phyloP scores from a whole-genome alignment of 64 coral and sea anemone species.

The Acropora tenuis region DNA sequence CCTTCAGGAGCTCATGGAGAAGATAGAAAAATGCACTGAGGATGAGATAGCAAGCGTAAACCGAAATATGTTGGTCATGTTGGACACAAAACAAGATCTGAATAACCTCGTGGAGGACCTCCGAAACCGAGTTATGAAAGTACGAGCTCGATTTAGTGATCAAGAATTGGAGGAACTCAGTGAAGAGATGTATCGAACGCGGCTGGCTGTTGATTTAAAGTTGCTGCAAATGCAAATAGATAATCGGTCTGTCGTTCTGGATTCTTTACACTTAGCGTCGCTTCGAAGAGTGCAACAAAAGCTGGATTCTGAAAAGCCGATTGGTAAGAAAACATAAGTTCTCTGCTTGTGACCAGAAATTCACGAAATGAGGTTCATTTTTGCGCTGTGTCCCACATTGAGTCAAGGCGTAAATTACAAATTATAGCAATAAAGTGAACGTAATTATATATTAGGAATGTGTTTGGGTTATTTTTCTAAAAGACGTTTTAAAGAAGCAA shows the following conservation, averaged over 20 bases:
- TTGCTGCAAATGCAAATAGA: slow-evolving; percentile 5
- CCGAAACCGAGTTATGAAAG: slow-evolving; percentile 12
- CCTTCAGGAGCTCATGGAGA: neutral
- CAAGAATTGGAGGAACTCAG: slow-evolving; percentile 79
- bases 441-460: too few species aligned
- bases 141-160: slow-evolving; percentile 59
- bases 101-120: slow-evolving; percentile 16
- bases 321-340: neutral
- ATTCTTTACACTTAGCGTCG: neutral
- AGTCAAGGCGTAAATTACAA: too few species aligned
- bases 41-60: neutral
- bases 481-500: too few species aligned
- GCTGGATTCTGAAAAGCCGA: neutral
- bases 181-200: slow-evolving; percentile 52
- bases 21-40: neutral
- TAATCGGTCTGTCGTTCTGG: neutral
- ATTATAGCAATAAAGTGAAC: too few species aligned
- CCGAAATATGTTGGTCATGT: neutral
- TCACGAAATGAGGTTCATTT: too few species aligned
- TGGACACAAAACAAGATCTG: neutral
- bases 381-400: too few species aligned
- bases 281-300: neutral
- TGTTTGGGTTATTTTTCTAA: too few species aligned
- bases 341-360: too few species aligned
- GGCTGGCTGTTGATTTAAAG: slow-evolving; percentile 8